Percentiles rank a stretch among this genome's conserved stretches.
Evolutionary conservation across 2,888 invertebrate species (phyloP).

Genomic region (Heliconius charithonia): DNA sequence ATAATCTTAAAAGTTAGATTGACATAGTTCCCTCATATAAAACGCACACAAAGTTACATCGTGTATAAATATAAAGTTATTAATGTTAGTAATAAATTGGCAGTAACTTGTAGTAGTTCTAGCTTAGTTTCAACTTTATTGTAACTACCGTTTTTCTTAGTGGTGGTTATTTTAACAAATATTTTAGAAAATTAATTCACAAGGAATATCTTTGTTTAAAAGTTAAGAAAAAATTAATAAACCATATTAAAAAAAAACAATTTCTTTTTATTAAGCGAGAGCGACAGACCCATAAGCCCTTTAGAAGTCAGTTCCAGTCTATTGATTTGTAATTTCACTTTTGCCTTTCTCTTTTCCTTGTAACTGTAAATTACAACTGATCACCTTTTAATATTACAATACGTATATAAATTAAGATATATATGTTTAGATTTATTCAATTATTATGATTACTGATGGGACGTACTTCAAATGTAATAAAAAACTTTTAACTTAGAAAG

Average conservation of each 20-base stretch:
- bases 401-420: background rate
- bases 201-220: no score
- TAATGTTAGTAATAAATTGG: slow-evolving; percentile 24
- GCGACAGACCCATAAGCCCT: slow-evolving; percentile 13
- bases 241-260: no score
- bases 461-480: background rate
- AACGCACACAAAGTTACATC: slow-evolving; percentile 70
- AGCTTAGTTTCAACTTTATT: background rate
- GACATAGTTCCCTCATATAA: slow-evolving; percentile 78
- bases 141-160: background rate
- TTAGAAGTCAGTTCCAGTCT: slow-evolving; percentile 29
- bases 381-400: background rate
- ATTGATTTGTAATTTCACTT: slow-evolving; percentile 33
- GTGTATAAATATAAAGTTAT: slow-evolving; percentile 57
- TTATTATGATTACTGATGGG: background rate
- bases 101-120: background rate
- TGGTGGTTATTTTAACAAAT: background rate
- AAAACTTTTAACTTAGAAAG: slow-evolving; percentile 26
- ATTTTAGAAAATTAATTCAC: background rate
- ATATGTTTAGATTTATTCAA: background rate
- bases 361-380: slow-evolving; percentile 12
- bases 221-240: no score
- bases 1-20: slow-evolving; percentile 83
- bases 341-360: slow-evolving; percentile 33
- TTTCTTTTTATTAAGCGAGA: slow-evolving; percentile 4